Evolutionary conservation across 2,797 vertebrate species (phyloP).

Genomic region (Alosa sapidissima): DNA sequence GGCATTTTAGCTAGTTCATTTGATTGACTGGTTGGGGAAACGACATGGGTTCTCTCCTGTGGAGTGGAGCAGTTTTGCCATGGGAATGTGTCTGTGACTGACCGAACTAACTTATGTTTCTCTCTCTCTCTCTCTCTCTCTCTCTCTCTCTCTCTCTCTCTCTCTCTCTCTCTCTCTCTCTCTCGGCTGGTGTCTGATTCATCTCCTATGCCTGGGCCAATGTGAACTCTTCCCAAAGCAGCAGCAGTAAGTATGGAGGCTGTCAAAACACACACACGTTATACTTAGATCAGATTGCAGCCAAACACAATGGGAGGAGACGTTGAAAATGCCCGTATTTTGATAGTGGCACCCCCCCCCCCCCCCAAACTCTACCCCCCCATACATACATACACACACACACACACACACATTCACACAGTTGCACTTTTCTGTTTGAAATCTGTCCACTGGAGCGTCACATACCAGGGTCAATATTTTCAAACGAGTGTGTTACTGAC

Average conservation of each 20-base stretch:
- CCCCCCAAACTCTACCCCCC: neutral
- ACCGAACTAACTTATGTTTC: neutral
- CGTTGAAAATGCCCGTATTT: neutral
- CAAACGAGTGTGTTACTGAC: neutral
- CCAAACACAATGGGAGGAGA: neutral
- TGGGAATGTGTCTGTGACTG: neutral
- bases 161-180: conserved; percentile 11
- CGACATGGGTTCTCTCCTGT: neutral
- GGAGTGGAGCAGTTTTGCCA: conserved; percentile 8
- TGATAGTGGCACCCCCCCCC: neutral
- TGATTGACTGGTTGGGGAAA: neutral
- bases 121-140: too few species aligned
- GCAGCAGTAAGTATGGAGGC: conserved; percentile 82
- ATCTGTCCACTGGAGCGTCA: neutral
- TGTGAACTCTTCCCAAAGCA: conserved; percentile 69
- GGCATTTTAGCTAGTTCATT: neutral
- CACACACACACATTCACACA: neutral
- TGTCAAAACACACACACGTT: neutral
- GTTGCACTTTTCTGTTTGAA: neutral
- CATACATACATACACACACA: neutral
- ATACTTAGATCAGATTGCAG: neutral
- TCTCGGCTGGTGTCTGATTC: neutral
- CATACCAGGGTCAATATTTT: neutral
- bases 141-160: conserved; percentile 30
- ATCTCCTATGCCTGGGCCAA: conserved; percentile 26